Percentiles rank a stretch among this genome's conserved stretches.
Evolutionary conservation across 2,888 invertebrate genomes (phyloP).

Genomic region (Ennomos erosarius): DNA sequence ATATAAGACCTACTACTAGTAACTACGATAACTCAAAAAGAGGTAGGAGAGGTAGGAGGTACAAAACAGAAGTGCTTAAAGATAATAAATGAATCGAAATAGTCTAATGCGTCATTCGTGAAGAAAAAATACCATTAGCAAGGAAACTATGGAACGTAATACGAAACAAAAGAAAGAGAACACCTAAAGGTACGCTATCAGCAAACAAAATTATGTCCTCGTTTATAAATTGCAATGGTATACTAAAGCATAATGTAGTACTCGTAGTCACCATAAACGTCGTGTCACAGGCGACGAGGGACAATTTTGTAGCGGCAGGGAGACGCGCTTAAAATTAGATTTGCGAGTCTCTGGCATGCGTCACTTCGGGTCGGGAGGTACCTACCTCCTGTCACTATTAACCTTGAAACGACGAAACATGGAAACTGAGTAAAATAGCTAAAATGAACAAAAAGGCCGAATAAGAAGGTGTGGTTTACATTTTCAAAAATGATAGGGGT

Average conservation of each 20-base stretch:
- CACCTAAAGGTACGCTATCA: no score
- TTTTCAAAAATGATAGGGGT: no score
- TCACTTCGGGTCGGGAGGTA: slow-evolving; percentile 23
- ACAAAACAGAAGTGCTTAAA: no score
- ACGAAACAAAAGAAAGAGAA: no score
- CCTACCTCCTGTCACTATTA: slow-evolving; percentile 10
- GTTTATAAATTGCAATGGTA: neutral
- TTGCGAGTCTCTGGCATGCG: slow-evolving; percentile 50
- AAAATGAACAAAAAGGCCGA: neutral
- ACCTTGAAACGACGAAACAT: slow-evolving; percentile 17
- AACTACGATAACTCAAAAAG: no score
- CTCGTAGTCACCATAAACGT: slow-evolving; percentile 25
- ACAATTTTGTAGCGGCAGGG: slow-evolving; percentile 50
- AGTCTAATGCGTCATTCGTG: no score
- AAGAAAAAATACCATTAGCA: no score
- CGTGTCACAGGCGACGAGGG: slow-evolving; percentile 30
- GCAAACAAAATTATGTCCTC: no score
- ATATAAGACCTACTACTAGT: no score
- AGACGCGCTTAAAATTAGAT: slow-evolving; percentile 63
- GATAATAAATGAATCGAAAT: no score
- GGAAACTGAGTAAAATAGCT: neutral
- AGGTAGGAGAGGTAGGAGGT: no score
- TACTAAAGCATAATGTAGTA: neutral
- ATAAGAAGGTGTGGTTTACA: neutral
- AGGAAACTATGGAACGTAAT: no score